Percentiles rank a stretch among this genome's conserved stretches.
These are phyloP conservation scores for Euglossa dilemma DNA, from an alignment of 1,140 invertebrate species.

Conservation along the genomic window DNA sequence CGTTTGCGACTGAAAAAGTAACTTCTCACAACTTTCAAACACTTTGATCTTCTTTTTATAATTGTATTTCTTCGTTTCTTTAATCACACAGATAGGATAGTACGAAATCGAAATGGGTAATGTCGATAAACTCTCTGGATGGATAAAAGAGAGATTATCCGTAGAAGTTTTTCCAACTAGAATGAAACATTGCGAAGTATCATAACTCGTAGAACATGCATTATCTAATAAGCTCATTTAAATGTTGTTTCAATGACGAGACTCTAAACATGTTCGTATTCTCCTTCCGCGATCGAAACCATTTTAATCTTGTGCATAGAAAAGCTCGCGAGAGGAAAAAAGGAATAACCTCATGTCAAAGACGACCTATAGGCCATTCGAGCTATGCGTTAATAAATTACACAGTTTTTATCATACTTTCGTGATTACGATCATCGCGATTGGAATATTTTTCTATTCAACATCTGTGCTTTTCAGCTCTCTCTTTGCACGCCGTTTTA, in stretches of 20 bases:
- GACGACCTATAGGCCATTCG: not conserved
- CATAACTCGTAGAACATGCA: not conserved
- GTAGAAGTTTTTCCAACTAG: not conserved
- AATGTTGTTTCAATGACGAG: not conserved
- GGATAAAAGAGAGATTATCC: conserved; percentile 15
- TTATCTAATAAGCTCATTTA: conserved; percentile 12
- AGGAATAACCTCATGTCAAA: not conserved
- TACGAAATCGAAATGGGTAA: not conserved
- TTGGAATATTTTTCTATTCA: conserved; percentile 29
- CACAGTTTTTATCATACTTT: conserved; percentile 24
- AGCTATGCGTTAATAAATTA: not conserved
- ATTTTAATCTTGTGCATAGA: not conserved
- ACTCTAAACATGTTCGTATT: not conserved
- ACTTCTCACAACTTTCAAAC: not conserved
- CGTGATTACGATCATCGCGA: conserved; percentile 22
- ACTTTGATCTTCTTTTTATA: not conserved
- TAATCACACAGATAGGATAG: conserved; percentile 1
- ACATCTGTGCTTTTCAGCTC: not conserved
- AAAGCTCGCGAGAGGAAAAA: not conserved
- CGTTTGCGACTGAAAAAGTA: conserved; percentile 20
- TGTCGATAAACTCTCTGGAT: not conserved
- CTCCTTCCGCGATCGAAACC: not conserved
- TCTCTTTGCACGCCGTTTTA: not conserved
- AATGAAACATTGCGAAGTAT: not conserved
- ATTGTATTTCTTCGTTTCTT: not conserved